Conservation (phyloP, 1,140 invertebrate genomes). For the Brachionus asplanchnoidis region DNA sequence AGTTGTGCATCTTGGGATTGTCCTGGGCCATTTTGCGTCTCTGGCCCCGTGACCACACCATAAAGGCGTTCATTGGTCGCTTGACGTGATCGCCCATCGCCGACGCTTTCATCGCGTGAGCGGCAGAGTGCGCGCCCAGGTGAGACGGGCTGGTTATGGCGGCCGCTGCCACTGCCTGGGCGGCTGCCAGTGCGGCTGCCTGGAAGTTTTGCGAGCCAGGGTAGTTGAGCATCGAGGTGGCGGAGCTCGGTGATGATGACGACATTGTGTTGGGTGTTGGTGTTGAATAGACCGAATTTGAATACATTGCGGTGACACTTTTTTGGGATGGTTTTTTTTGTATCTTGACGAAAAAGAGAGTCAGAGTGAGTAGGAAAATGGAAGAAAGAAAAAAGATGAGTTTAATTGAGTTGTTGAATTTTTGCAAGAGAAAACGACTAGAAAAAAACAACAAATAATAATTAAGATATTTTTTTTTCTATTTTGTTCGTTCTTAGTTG, state of each 20-base stretch:
- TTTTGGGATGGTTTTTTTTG: too few relatives aligned
- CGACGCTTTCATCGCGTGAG: background rate
- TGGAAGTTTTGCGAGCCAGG: background rate
- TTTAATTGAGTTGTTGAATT: constrained; percentile 31
- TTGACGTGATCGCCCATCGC: constrained; percentile 70
- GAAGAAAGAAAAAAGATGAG: constrained; percentile 1
- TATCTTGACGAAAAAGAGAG: too few relatives aligned
- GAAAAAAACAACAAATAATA: constrained; percentile 36
- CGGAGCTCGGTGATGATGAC: background rate
- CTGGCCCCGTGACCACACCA: constrained; percentile 98
- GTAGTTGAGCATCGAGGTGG: background rate
- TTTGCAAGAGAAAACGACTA: background rate
- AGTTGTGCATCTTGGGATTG: constrained; percentile 99
- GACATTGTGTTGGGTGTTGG: constrained; percentile 14
- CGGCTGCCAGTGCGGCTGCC: background rate
- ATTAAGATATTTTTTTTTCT: constrained; percentile 16
- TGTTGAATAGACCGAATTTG: background rate
- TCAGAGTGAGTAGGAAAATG: too few relatives aligned
- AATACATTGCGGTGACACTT: background rate
- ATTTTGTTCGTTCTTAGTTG: background rate
- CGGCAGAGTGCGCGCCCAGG: background rate
- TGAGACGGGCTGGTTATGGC: background rate
- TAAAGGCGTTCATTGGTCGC: constrained; percentile 98
- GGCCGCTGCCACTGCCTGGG: background rate
- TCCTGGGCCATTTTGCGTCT: constrained; percentile 98